phyloP scores from a whole-genome alignment of 2,113 vertebrate species.

The Cryptoleucopteryx plumbea region DNA sequence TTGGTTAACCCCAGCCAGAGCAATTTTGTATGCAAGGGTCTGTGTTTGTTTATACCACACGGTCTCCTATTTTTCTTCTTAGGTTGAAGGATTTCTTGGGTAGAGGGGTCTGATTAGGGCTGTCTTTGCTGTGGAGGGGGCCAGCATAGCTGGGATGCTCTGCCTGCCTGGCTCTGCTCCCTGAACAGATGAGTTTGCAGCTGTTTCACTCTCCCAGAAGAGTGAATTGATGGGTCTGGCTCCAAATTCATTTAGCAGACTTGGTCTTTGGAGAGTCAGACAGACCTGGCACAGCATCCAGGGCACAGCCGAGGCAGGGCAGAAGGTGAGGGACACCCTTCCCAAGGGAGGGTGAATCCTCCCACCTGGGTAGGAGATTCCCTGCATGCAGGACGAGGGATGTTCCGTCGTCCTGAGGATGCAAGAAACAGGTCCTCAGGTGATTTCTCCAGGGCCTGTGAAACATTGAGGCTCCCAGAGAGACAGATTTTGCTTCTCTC shows the following conservation, averaged over 20 bases:
- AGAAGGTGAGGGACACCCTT: not conserved
- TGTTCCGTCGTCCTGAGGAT: not conserved
- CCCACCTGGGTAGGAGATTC: not conserved
- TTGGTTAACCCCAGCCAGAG: not conserved
- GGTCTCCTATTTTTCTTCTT: not conserved
- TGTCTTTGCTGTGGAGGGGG: not conserved
- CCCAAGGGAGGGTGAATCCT: not conserved
- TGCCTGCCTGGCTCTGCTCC: not conserved
- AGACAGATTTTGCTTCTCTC: not conserved
- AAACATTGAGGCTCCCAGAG: not conserved
- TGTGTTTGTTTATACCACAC: not conserved
- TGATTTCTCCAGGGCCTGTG: not conserved
- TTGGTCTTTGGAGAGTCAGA: not conserved
- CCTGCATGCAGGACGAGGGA: not conserved
- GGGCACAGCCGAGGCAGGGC: not conserved
- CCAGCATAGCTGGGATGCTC: not conserved
- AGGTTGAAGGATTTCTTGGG: not conserved
- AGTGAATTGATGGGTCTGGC: not conserved
- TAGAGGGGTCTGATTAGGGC: not conserved
- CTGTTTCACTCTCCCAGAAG: not conserved
- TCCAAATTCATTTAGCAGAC: not conserved
- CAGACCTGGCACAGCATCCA: not conserved
- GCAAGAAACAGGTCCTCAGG: fast-evolving
- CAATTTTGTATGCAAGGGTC: not conserved
- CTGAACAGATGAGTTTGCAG: not conserved